phyloP scores from a whole-genome alignment of 2,888 invertebrate genomes.

The Yponomeuta cagnagella region DNA sequence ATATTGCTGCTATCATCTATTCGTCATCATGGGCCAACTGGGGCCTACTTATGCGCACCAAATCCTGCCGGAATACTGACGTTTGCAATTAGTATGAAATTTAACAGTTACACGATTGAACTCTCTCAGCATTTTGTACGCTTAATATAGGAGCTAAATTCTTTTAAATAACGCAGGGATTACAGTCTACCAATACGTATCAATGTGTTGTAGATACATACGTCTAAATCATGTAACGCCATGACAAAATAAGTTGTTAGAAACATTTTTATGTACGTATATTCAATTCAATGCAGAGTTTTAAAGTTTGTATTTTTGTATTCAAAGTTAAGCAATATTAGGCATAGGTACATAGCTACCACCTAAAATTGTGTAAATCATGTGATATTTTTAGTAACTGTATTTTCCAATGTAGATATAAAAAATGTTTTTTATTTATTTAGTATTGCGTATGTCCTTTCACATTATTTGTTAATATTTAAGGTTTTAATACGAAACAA shows the following conservation, averaged over 20 bases:
- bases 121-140: too few relatives aligned
- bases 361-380: not conserved
- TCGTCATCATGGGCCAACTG: too few relatives aligned
- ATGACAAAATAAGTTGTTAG: not conserved
- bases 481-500: not conserved
- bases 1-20: too few relatives aligned
- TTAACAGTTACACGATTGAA: too few relatives aligned
- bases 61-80: too few relatives aligned
- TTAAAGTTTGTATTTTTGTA: conserved; percentile 1
- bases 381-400: not conserved
- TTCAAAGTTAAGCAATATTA: not conserved
- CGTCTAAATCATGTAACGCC: not conserved
- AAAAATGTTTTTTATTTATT: not conserved
- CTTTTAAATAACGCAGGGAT: not conserved
- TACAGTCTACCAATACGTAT: not conserved
- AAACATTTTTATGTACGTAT: not conserved
- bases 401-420: not conserved
- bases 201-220: not conserved
- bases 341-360: not conserved
- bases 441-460: not conserved
- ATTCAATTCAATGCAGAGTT: not conserved
- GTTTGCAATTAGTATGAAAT: too few relatives aligned
- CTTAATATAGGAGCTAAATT: too few relatives aligned
- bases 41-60: too few relatives aligned
- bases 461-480: not conserved